Percentiles rank a stretch among this genome's conserved stretches.
Conservation (phyloP, 2,888 invertebrate genomes). For the Bruchidius siliquastri region DNA sequence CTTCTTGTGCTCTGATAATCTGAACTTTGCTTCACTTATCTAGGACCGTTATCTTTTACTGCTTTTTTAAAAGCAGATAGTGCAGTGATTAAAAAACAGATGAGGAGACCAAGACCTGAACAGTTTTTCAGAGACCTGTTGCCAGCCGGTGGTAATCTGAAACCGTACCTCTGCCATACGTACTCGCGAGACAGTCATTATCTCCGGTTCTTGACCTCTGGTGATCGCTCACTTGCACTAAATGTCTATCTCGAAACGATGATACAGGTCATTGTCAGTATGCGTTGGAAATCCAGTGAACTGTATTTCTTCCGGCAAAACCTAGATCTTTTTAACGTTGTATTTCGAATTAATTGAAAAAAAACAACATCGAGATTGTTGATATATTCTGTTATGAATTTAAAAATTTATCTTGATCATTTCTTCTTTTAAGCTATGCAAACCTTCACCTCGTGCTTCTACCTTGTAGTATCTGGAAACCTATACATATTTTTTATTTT, state of each 20-base stretch:
- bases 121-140: not conserved
- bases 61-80: not conserved
- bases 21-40: not conserved
- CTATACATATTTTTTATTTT: too few species aligned
- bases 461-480: too few species aligned
- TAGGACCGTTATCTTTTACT: not conserved
- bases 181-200: conserved; percentile 11
- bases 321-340: too few species aligned
- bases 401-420: too few species aligned
- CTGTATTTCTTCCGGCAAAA: too few species aligned
- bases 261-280: not conserved
- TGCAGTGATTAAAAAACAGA: not conserved
- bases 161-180: not conserved
- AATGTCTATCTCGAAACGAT: conserved; percentile 8
- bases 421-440: too few species aligned
- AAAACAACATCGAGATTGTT: too few species aligned
- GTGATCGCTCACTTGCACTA: conserved; percentile 29
- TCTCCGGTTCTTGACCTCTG: conserved; percentile 29
- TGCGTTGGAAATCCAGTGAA: not conserved
- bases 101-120: not conserved
- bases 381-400: too few species aligned
- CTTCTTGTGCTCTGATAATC: not conserved
- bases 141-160: not conserved
- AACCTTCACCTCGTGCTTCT: too few species aligned
- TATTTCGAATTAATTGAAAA: too few species aligned